phyloP scores from a whole-genome alignment of 2,797 vertebrate genomes.

The Graptemys geographica region DNA sequence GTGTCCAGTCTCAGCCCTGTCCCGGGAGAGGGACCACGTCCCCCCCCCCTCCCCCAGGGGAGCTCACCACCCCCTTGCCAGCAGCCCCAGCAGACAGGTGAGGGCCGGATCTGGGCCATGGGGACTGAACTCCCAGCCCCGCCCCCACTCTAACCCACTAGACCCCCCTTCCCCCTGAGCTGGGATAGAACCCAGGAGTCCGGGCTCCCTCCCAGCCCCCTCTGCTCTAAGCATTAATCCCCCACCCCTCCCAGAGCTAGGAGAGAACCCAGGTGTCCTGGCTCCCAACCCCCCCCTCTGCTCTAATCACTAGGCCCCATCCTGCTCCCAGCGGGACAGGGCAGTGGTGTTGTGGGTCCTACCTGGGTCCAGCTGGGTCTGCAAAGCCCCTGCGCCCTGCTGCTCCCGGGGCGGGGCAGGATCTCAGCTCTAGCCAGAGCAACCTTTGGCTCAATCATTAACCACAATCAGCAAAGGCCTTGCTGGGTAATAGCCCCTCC shows the following conservation, averaged over 20 bases:
- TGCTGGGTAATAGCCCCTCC: neutral
- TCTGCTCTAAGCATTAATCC: too few species aligned
- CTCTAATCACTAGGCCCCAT: neutral
- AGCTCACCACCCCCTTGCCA: neutral
- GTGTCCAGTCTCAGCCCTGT: neutral
- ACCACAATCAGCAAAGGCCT: neutral
- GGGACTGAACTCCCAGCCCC: neutral
- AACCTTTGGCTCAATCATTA: neutral
- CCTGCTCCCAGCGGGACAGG: too few species aligned
- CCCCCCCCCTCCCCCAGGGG: too few species aligned
- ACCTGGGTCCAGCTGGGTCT: neutral
- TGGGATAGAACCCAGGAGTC: too few species aligned
- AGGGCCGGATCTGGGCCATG: neutral
- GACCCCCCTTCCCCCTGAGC: too few species aligned
- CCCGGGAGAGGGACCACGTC: neutral
- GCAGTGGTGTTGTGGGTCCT: neutral
- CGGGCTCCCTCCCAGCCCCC: too few species aligned
- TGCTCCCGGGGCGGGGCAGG: accelerated
- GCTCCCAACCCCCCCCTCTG: too few species aligned
- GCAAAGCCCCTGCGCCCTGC: neutral
- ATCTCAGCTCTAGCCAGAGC: neutral
- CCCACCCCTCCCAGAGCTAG: too few species aligned
- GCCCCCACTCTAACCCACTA: too few species aligned
- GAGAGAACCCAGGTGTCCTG: too few species aligned
- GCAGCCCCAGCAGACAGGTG: neutral